Evolutionary conservation across 1,140 invertebrate species (phyloP), one percentile per base, ranked within the genome.

Genomic region (Brachionus calyciflorus): DNA sequence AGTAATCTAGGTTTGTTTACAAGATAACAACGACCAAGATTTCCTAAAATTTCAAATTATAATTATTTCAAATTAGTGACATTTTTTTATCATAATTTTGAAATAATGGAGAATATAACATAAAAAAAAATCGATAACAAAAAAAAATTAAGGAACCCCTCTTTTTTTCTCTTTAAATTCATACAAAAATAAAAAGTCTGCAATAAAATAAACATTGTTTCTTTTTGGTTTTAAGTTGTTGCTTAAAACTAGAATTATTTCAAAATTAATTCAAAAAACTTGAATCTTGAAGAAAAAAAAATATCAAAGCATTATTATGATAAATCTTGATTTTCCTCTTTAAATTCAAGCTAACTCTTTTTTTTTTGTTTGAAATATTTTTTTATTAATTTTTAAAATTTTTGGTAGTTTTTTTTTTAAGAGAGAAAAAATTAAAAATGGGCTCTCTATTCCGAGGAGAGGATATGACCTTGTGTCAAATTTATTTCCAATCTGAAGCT

Each of bases 401-500:
- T 17, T 14, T 4, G 14, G 14, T 49, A 37, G 9, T 37, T 5
- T 5, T 37, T 37, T 60, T 37, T 21, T 40, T 37, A 37, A n/a
- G n/a, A n/a, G n/a, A n/a, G 30, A 60, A 60, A 68, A 46, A 12
- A 28, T 24, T 21, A 33, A 41, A 76, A 40, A 87, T 87, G 86
- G 84, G 85, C 40, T 79, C 81, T 12, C 78, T 86, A 48, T 86
- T 87, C 77, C 80, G 86, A 24, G 85, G 84, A 78, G 84, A 87
- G 78, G 83, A 86, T 78, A 87, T 87, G 86, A 81, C 80, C 14
- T 78, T 87, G 55, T 86, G 85, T 78, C 84, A 86, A 78, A 78
- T 86, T 28, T 85, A 84, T 78, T 80, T 86, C 24, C 85, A 86
- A 78, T 80, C 82, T 26, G 84, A 85, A 63, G 82, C 84, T 28